A percentile compares a stretch with the other conserved stretches of the same genome.
Conservation (phyloP, 2,113 vertebrate genomes). For the Miniopterus natalensis region DNA sequence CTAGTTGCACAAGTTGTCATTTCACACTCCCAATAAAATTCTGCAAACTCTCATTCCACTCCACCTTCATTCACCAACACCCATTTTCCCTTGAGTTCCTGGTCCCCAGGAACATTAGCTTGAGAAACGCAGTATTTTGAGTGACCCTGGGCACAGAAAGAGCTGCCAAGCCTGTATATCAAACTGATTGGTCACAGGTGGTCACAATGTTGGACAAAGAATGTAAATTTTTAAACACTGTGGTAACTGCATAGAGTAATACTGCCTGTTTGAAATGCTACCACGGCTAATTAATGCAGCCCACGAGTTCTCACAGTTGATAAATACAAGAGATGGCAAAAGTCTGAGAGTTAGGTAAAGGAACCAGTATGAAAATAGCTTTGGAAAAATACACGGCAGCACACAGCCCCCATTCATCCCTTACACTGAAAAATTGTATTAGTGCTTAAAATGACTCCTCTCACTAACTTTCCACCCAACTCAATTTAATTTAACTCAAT, state of each 20-base stretch:
- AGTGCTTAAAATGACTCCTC: slow-evolving; percentile 74
- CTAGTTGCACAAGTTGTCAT: background rate
- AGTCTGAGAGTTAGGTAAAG: slow-evolving; percentile 68
- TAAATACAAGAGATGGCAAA: slow-evolving; percentile 71
- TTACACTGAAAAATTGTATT: slow-evolving; percentile 67
- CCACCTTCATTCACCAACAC: background rate
- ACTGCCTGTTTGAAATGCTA: slow-evolving; percentile 27
- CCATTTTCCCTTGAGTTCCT: background rate
- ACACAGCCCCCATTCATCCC: slow-evolving; percentile 72
- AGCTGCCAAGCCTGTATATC: background rate
- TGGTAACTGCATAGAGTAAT: background rate
- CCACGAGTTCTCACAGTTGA: slow-evolving; percentile 60
- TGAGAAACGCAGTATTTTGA: background rate
- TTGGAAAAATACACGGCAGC: slow-evolving; percentile 63
- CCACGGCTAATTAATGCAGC: slow-evolving; percentile 60
- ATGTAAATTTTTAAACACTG: slow-evolving; percentile 58
- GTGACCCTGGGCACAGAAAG: background rate
- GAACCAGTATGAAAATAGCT: slow-evolving; percentile 54
- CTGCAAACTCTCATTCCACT: background rate
- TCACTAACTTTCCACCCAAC: slow-evolving; percentile 69
- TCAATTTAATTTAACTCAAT: slow-evolving; percentile 68
- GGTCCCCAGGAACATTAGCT: background rate
- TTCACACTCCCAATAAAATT: background rate
- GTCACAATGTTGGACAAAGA: slow-evolving; percentile 61
- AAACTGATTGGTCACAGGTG: slow-evolving; percentile 57